Evolutionary conservation across 1,140 invertebrate species (phyloP).

Genomic region (Laupala kohalensis): DNA sequence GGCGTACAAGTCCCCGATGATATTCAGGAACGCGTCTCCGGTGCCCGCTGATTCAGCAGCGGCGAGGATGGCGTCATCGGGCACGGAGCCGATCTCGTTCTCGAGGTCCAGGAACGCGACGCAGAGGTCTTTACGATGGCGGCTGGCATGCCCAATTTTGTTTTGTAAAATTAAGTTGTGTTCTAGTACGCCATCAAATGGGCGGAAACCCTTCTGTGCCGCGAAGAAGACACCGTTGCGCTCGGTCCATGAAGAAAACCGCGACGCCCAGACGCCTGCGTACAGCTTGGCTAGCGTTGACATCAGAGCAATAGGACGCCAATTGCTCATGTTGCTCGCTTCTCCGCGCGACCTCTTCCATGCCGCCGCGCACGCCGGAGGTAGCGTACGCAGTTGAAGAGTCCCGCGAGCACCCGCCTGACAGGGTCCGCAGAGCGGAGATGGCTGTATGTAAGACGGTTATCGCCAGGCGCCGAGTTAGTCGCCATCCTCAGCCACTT

Average conservation of each 20-base stretch:
- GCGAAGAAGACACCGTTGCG: background rate
- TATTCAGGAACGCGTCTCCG: background rate
- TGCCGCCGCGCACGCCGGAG: no score
- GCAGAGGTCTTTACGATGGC: background rate
- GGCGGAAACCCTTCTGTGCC: conserved; percentile 17
- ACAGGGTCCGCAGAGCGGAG: no score
- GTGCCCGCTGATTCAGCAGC: background rate
- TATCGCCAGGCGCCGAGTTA: no score
- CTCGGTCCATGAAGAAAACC: conserved; percentile 9
- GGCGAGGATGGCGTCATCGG: conserved; percentile 7
- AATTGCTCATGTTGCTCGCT: conserved; percentile 7
- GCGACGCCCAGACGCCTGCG: background rate
- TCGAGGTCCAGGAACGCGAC: conserved; percentile 8
- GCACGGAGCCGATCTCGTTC: conserved; percentile 9
- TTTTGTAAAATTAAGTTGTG: conserved; percentile 16
- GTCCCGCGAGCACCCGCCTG: no score
- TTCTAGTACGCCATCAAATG: conserved; percentile 17
- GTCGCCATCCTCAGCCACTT: no score
- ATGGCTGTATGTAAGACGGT: no score
- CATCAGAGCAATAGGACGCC: conserved; percentile 12
- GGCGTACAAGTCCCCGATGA: conserved; percentile 8
- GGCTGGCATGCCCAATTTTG: conserved; percentile 1
- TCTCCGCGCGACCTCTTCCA: conserved; percentile 18
- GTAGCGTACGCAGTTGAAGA: no score
- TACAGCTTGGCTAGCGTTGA: conserved; percentile 15